Percentiles rank a stretch among this genome's conserved stretches.
Evolutionary conservation across 2,113 vertebrate species (phyloP).

Genomic region (Fulmarus glacialis): DNA sequence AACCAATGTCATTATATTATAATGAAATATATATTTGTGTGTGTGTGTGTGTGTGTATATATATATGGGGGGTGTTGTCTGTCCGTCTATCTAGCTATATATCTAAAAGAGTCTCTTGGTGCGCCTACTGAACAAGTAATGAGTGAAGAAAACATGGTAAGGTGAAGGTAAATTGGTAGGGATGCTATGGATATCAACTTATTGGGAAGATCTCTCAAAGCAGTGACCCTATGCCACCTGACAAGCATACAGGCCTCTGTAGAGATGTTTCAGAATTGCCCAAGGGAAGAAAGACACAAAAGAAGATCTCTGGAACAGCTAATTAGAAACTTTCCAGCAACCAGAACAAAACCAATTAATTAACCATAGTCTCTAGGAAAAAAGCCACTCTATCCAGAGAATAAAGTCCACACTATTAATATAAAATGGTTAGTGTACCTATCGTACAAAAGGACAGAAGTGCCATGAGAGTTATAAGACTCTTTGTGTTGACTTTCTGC

Average conservation of each 20-base stretch:
- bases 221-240: not conserved
- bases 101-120: not conserved
- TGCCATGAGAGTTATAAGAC: not conserved
- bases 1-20: not conserved
- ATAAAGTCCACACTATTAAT: slow-evolving; percentile 5
- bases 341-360: slow-evolving; percentile 53
- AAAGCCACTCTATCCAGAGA: not conserved
- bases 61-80: too few relatives aligned
- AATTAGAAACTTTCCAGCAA: slow-evolving; percentile 53
- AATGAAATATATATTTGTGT: not conserved
- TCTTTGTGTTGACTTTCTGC: not conserved
- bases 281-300: not conserved
- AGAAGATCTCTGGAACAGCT: slow-evolving; percentile 12
- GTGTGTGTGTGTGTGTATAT: not conserved
- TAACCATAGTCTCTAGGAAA: slow-evolving; percentile 38
- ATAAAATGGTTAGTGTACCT: not conserved
- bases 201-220: not conserved
- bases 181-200: not conserved
- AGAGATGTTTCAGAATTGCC: slow-evolving; percentile 2
- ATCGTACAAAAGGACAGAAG: not conserved
- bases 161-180: not conserved
- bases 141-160: not conserved
- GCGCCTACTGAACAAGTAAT: not conserved
- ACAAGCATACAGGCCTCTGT: not conserved
- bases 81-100: not conserved